Evolutionary conservation across 35 echinoderm and acorn worm genomes (phyloP).

Genomic region (Nesometra sesokonis): DNA sequence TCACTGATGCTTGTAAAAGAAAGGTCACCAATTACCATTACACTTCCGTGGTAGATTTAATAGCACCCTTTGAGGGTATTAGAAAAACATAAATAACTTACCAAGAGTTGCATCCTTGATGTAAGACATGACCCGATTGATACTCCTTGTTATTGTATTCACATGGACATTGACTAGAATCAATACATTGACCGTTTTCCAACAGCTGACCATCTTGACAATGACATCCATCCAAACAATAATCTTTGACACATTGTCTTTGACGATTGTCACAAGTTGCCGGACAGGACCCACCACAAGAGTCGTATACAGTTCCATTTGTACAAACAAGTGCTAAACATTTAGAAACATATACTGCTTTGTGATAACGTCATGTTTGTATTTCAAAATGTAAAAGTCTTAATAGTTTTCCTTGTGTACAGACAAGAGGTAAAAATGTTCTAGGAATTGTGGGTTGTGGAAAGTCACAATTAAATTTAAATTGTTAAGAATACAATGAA

Average conservation of each 20-base stretch:
- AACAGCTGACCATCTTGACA: constrained; percentile 38
- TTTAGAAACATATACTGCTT: neutral
- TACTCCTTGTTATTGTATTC: constrained; percentile 40
- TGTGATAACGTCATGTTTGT: too few relatives aligned
- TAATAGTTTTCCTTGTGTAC: too few relatives aligned
- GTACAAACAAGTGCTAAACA: constrained; percentile 48
- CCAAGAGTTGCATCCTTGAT: constrained; percentile 74
- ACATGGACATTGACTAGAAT: constrained; percentile 47
- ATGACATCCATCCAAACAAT: constrained; percentile 73
- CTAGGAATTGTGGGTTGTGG: too few relatives aligned
- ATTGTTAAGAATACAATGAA: too few relatives aligned
- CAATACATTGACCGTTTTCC: constrained; percentile 39
- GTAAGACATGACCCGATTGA: constrained; percentile 23
- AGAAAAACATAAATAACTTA: constrained; percentile 23
- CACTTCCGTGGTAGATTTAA: too few relatives aligned
- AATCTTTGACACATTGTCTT: neutral
- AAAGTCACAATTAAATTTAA: too few relatives aligned
- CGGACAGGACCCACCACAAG: constrained; percentile 38
- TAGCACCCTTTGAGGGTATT: too few relatives aligned
- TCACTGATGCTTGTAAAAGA: too few relatives aligned
- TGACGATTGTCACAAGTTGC: neutral
- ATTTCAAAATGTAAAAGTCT: too few relatives aligned
- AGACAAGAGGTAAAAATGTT: too few relatives aligned
- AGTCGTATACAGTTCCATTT: constrained; percentile 42
- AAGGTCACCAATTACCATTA: too few relatives aligned